A percentile compares a stretch with the other conserved stretches of the same genome.
Evolutionary conservation across 2,797 vertebrate species (phyloP).

Genomic region (Sciurus vulgaris): DNA sequence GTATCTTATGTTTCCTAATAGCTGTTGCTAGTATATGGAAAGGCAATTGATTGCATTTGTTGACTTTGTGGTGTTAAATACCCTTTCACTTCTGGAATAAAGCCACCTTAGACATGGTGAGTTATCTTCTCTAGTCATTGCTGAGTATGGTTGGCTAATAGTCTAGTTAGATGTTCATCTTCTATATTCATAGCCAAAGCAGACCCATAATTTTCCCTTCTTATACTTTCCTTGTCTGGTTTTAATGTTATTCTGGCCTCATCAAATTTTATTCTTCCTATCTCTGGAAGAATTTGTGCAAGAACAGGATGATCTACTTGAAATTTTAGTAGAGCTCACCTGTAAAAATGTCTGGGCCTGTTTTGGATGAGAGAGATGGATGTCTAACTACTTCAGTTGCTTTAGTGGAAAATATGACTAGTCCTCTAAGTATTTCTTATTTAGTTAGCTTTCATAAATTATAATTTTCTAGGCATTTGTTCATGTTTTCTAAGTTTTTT

Average conservation of each 20-base stretch:
- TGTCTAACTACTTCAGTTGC: background rate
- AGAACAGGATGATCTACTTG: background rate
- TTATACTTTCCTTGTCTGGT: background rate
- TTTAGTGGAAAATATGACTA: conserved; percentile 6
- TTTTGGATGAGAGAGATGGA: background rate
- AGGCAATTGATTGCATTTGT: background rate
- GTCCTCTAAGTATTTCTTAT: background rate
- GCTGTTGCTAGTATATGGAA: background rate
- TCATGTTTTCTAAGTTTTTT: background rate
- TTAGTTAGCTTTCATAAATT: conserved; percentile 43
- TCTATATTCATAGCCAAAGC: background rate
- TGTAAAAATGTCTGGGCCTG: background rate
- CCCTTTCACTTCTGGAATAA: background rate
- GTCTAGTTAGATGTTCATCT: conserved; percentile 6
- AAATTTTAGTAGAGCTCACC: background rate
- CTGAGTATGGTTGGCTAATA: conserved; percentile 32
- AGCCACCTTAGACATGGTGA: background rate
- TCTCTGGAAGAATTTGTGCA: conserved; percentile 18
- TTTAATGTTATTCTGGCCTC: conserved; percentile 31
- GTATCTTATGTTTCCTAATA: background rate
- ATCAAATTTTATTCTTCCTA: conserved; percentile 46
- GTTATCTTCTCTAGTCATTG: background rate
- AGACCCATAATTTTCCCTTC: conserved; percentile 19
- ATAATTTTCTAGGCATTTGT: background rate
- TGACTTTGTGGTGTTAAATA: conserved; percentile 40